Evolutionary conservation across 2,888 invertebrate species (phyloP), one percentile per base, ranked within the genome.

Genomic region (Elmis aenea): DNA sequence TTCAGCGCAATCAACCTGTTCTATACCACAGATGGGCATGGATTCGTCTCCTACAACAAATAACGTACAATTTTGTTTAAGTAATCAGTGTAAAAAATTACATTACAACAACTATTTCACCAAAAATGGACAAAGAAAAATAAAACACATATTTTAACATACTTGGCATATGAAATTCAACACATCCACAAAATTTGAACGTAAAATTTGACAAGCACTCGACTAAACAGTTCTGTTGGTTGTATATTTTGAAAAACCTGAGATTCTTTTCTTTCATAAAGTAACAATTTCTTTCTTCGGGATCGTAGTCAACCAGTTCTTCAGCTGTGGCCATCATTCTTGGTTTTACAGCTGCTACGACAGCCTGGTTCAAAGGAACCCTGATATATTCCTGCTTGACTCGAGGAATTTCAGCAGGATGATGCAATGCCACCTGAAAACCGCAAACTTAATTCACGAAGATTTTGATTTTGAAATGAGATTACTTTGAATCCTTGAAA

Each of bases 401-500:
- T 3, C 33, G 21, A 21, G 38, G 38, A 12, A 32, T 32, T n/a
- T 38, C 38, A 1, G 33, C 24, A 1, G 38, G 38, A 25, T 38
- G 38, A 25, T 38, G 38, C 5, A 27, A 14, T 11, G 14, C 15
- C n/a, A 27, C 27, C 26, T 26, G 5, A 18, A n/a, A n/a, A n/a
- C n/a, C n/a, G n/a, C n/a, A n/a, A n/a, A n/a, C n/a, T n/a, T n/a
- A n/a, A n/a, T n/a, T n/a, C n/a, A n/a, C n/a, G n/a, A n/a, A n/a
- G n/a, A n/a, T n/a, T n/a, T n/a, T n/a, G n/a, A n/a, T n/a, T n/a
- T n/a, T n/a, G n/a, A n/a, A n/a, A n/a, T n/a, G n/a, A 6, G 38
- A 25, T 45, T 59, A 81, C 82, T 73, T 83, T 84, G 54, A 80
- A 85, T 13, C 84, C 84, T 66, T 83, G 82, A 3, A 83, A 80